Conservation (phyloP, 2,797 vertebrate genomes). For the Gymnopithys bicolor region DNA sequence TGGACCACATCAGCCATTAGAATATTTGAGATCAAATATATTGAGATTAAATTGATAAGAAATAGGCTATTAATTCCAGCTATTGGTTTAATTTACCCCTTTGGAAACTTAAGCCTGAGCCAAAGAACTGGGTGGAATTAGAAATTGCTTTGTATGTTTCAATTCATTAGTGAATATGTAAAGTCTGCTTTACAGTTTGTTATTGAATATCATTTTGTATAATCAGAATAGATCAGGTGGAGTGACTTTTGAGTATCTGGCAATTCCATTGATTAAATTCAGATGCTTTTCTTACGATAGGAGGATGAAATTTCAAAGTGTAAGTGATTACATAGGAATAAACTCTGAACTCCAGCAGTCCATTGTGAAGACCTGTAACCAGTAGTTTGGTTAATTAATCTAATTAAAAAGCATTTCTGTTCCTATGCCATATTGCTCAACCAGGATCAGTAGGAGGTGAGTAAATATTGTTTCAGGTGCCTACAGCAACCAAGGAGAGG, state of each 20-base stretch:
- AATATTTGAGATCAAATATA: neutral
- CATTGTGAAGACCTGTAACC: neutral
- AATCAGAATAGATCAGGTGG: conserved; percentile 14
- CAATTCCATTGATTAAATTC: conserved; percentile 51
- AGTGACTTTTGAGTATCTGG: conserved; percentile 11
- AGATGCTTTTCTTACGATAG: neutral
- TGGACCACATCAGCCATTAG: neutral
- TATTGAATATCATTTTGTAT: conserved; percentile 28
- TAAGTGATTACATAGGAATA: neutral
- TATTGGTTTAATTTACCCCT: neutral
- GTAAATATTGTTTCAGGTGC: conserved; percentile 12
- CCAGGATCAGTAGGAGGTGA: neutral
- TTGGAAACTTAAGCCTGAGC: conserved; percentile 11
- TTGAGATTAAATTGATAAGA: conserved; percentile 6
- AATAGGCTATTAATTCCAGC: conserved; percentile 2
- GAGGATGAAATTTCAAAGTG: conserved; percentile 46
- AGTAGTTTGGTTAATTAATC: neutral
- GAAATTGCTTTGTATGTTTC: conserved; percentile 14
- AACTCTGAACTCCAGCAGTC: conserved; percentile 2
- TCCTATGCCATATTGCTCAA: neutral
- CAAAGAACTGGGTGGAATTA: neutral
- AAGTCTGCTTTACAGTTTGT: conserved; percentile 23
- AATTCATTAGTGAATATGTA: conserved; percentile 20
- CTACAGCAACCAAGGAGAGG: neutral
- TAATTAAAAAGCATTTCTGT: conserved; percentile 9